A percentile compares a stretch with the other conserved stretches of the same genome.
phyloP scores from a whole-genome alignment of 2,113 vertebrate species.

The Tragelaphus imberbis region DNA sequence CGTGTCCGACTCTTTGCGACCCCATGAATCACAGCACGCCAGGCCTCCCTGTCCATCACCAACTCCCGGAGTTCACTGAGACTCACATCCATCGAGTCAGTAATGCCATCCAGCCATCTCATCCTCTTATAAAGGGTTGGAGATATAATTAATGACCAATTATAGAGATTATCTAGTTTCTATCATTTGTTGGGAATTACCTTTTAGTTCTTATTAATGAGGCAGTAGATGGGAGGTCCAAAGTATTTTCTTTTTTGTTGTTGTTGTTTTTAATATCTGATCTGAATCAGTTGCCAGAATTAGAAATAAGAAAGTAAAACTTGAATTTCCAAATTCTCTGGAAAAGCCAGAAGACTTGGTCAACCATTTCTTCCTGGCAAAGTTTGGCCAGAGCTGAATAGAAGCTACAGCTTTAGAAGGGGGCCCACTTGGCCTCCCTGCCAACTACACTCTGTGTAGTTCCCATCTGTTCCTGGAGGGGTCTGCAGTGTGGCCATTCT shows the following conservation, averaged over 20 bases:
- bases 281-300: background rate
- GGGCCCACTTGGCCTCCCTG: rapidly evolving
- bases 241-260: background rate
- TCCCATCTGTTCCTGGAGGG: background rate
- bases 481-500: background rate
- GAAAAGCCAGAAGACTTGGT: background rate
- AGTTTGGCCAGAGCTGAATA: background rate
- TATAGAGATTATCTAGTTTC: background rate
- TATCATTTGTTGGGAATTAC: background rate
- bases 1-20: no score
- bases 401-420: background rate
- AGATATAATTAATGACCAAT: background rate
- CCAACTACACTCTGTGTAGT: background rate
- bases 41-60: no score
- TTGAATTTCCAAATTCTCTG: background rate
- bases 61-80: no score
- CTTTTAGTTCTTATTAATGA: background rate
- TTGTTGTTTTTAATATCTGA: background rate
- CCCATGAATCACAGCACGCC: no score
- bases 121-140: background rate
- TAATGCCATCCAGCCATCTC: no score
- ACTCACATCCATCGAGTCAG: no score
- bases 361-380: background rate
- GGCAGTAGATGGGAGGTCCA: background rate
- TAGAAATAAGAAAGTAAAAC: background rate